These are phyloP conservation scores for Trichechus manatus DNA, from an alignment of 2,113 vertebrate genomes.

Conservation along the genomic window DNA sequence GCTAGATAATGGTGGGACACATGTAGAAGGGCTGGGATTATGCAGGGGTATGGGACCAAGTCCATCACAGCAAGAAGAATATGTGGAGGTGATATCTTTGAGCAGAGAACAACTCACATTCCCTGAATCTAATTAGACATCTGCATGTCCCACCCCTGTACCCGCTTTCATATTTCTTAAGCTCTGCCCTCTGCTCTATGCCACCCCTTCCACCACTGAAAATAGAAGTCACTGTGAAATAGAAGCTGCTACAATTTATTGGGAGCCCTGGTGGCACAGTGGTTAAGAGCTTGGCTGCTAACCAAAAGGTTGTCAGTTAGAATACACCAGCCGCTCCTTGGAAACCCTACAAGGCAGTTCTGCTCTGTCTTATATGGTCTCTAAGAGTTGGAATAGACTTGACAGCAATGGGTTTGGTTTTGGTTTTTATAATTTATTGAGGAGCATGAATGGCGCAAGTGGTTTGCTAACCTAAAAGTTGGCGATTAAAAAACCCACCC, in stretches of 20 bases:
- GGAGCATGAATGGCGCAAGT: not conserved
- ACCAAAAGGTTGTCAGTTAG: not conserved
- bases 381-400: too few species aligned
- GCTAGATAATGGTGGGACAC: not conserved
- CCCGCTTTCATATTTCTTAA: not conserved
- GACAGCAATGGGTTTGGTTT: too few species aligned
- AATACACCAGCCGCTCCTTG: too few species aligned
- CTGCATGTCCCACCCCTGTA: not conserved
- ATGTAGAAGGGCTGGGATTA: not conserved
- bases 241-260: not conserved
- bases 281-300: not conserved
- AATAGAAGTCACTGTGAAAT: not conserved
- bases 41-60: not conserved
- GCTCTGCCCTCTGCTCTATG: not conserved
- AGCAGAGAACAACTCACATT: not conserved
- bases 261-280: not conserved
- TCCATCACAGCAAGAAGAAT: not conserved
- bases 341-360: too few species aligned
- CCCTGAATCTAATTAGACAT: not conserved
- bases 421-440: not conserved
- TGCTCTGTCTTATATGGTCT: too few species aligned
- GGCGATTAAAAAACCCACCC: too few species aligned
- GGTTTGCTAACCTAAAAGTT: not conserved
- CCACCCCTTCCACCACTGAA: not conserved
- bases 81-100: not conserved